Base-by-base conservation (phyloP, 2,888 invertebrate species). In the Leptinotarsa juncta region DNA sequence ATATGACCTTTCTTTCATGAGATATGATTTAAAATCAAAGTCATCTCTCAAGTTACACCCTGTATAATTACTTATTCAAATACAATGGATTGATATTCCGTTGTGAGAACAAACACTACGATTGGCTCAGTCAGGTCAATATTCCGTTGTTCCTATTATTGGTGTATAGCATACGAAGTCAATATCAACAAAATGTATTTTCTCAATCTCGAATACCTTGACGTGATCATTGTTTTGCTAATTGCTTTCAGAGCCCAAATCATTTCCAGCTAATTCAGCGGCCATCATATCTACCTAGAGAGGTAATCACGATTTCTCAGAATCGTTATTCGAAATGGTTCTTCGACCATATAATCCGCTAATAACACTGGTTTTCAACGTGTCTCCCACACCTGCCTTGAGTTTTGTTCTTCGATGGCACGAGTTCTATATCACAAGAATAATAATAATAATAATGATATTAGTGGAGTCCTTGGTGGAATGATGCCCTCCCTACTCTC, bases 271-370 rank as follows among this genome's bases (percentile, higher is more conserved):
- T 50, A 42, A 66, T 72, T 72, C 55, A 23, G 60, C 72, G 55
- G 67, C 67, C 67, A 72, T 72, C 55, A 23, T 67, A 50, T 12
- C 16, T n/a, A 72, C 42, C 23, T 65, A 42, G 42, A 84, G 83
- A 84, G 80, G 78, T 80, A 83, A 84, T 85, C 84, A 83, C 84
- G 82, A 82, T 79, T 83, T 82, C 82, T 79, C 76, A 78, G 83
- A 84, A 83, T 84, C 83, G 84, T 84, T 84, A 83, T 80, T 71
- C 76, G 82, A 82, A 85, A 84, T 84, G 83, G 84, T 81, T 80
- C 82, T 84, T 85, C 83, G 82, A 82, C 85, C 84, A 85, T 85
- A 84, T 84, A 85, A 85, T 85, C 86, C 84, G 77, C 83, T 85
- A 85, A 86, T 85, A 84, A 84, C 80, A 85, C 80, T 80, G 82